Evolutionary conservation across 2,113 vertebrate genomes (phyloP), one percentile per base, ranked within the genome.

Genomic region (Heloderma charlesbogerti): DNA sequence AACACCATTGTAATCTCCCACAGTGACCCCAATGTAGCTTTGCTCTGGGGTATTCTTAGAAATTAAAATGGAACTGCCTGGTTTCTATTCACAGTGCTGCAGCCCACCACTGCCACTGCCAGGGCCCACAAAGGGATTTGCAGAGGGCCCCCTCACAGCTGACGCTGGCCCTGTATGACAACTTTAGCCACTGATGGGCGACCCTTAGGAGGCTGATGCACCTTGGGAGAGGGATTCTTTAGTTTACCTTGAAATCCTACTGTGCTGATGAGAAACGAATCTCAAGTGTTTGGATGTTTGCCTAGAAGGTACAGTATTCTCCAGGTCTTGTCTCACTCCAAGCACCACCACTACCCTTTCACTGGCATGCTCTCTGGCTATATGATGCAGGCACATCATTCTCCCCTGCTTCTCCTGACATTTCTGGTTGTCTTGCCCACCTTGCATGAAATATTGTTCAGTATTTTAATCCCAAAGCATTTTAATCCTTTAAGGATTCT

Each of bases 401-500:
- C 29, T 78, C 40, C 86, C 22, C 16, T 51, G 20, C 54, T 77
- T 43, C 37, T 81, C n/a, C n/a, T 74, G 48, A 10, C 88, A 57
- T 67, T 88, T 78, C 60, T 79, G 60, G 66, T 72, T 82, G 78
- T n/a, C 27, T 74, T 74, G 34, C 45, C 48, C 89, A 94, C 88
- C 91, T 95, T 94, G 92, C 93, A 92, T 94, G 93, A 94, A 95
- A 94, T 84, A 94, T 1, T 43, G 69, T 72, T 84, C 74, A 88
- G 72, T 92, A 92, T 95, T 91, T 93, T 94, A 94, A 93, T 94
- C 93, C 91, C 93, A 94, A 96, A 91, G 86, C 0, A 93, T 95
- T 95, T 93, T 93, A 92, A 95, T 92, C 74, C 87, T 90, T 95
- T 90, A 92, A 95, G 88, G 92, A 29, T 79, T 94, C 94, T 95